Percentiles rank a stretch among this genome's conserved stretches.
Evolutionary conservation across 2,113 vertebrate genomes (phyloP).

Genomic region (Blennius ocellaris): DNA sequence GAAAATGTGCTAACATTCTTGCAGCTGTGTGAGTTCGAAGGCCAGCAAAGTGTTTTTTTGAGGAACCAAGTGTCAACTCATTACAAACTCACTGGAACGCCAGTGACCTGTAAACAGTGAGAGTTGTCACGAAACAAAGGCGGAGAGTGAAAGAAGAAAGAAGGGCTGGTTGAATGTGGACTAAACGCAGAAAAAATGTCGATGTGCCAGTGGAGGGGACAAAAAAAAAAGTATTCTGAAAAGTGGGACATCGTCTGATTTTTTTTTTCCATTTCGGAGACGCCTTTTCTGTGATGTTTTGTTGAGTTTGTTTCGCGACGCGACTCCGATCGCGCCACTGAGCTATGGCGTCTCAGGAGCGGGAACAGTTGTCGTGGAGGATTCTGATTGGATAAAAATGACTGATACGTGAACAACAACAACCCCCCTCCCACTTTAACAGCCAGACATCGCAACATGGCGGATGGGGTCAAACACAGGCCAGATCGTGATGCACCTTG

Average conservation of each 20-base stretch:
- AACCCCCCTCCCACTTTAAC: slow-evolving; percentile 31
- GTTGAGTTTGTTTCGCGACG: background rate
- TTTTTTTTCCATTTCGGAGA: slow-evolving; percentile 2
- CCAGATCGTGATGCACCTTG: slow-evolving; percentile 74
- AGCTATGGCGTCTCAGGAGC: background rate
- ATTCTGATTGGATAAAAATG: slow-evolving; percentile 70
- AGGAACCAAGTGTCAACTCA: slow-evolving; percentile 75
- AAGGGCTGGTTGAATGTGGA: slow-evolving; percentile 18
- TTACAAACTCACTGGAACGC: slow-evolving; percentile 59
- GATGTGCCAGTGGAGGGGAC: background rate
- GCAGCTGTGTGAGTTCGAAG: slow-evolving; percentile 70
- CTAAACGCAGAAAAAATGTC: slow-evolving; percentile 39
- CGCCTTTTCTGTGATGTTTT: background rate
- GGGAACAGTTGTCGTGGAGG: slow-evolving; percentile 2
- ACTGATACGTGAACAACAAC: slow-evolving; percentile 41
- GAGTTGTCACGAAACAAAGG: slow-evolving; percentile 66
- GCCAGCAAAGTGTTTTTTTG: slow-evolving; percentile 58
- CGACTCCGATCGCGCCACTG: slow-evolving; percentile 2
- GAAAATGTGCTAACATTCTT: slow-evolving; percentile 75
- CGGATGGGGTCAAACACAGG: slow-evolving; percentile 72
- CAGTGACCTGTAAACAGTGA: slow-evolving; percentile 75
- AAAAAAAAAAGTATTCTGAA: slow-evolving; percentile 38
- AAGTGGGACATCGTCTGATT: slow-evolving; percentile 48
- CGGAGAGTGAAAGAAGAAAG: slow-evolving; percentile 12
- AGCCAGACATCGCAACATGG: slow-evolving; percentile 60